Conservation (phyloP, 2,888 invertebrate genomes). For the Philopedon plagiatum region DNA sequence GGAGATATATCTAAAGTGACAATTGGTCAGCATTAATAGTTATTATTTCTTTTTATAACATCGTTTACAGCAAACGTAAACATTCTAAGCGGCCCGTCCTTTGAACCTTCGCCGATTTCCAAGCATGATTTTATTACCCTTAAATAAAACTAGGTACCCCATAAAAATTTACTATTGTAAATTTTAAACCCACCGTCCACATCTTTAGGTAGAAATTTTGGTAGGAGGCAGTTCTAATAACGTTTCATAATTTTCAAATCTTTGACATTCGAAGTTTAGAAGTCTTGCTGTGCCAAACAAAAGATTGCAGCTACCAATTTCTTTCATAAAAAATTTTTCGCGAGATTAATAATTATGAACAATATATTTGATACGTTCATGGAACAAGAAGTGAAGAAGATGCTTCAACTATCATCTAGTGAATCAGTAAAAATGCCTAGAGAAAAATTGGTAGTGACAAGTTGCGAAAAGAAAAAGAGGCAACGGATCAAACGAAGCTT, state of each 20-base stretch:
- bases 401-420: constrained; percentile 7
- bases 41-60: constrained; percentile 22
- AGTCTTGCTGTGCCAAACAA: constrained; percentile 24
- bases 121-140: constrained; percentile 22
- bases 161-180: constrained; percentile 25
- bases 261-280: constrained; percentile 32
- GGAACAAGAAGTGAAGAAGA: constrained; percentile 29
- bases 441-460: background rate
- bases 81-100: background rate
- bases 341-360: background rate
- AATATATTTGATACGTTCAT: constrained; percentile 26
- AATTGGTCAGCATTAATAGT: background rate
- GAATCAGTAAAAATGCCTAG: background rate
- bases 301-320: constrained; percentile 17
- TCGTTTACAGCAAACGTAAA: constrained; percentile 17
- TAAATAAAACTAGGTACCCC: constrained; percentile 26
- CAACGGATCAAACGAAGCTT: constrained; percentile 32
- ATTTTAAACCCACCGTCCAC: constrained; percentile 14
- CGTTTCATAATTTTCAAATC: constrained; percentile 18
- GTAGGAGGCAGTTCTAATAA: constrained; percentile 23
- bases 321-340: background rate
- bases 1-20: no score
- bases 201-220: constrained; percentile 34
- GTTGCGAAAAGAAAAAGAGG: constrained; percentile 14
- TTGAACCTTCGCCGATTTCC: constrained; percentile 12